A percentile compares a stretch with the other conserved stretches of the same genome.
Evolutionary conservation across 2,888 invertebrate species (phyloP).

Genomic region (Capitulum mitella): DNA sequence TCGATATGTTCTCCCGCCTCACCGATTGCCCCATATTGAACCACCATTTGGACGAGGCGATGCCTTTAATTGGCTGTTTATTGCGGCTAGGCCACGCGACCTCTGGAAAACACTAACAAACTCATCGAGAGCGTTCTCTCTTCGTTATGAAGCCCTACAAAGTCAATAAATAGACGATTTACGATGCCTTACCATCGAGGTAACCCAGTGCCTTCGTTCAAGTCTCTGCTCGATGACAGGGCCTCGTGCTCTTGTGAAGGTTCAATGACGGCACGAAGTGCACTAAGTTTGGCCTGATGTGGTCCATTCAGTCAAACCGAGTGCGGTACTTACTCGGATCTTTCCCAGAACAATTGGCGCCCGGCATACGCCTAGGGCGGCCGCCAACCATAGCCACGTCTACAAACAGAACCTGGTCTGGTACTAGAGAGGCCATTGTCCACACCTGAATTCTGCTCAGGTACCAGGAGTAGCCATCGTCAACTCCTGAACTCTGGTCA

Average conservation of each 20-base stretch:
- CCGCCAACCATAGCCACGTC: no score
- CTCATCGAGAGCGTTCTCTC: neutral
- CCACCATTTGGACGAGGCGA: neutral
- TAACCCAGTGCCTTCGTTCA: no score
- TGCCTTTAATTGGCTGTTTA: neutral
- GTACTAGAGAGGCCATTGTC: neutral
- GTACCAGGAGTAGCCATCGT: neutral
- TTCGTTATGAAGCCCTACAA: neutral
- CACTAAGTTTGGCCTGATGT: neutral
- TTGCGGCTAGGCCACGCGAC: neutral
- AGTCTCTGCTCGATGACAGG: neutral
- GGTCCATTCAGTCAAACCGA: neutral
- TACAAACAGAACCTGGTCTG: no score
- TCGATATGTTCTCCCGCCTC: neutral
- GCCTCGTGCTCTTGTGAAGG: neutral
- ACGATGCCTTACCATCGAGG: neutral
- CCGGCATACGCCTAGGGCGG: no score
- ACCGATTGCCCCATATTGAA: neutral
- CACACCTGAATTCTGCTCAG: neutral
- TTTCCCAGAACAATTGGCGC: neutral
- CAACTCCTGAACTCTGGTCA: neutral
- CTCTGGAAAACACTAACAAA: conserved; percentile 1
- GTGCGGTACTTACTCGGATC: neutral
- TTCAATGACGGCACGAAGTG: neutral
- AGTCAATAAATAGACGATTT: conserved; percentile 10